Percentiles rank a stretch among this genome's conserved stretches.
Evolutionary conservation across 2,113 vertebrate genomes (phyloP).

Genomic region (Sphyrna mokarran): DNA sequence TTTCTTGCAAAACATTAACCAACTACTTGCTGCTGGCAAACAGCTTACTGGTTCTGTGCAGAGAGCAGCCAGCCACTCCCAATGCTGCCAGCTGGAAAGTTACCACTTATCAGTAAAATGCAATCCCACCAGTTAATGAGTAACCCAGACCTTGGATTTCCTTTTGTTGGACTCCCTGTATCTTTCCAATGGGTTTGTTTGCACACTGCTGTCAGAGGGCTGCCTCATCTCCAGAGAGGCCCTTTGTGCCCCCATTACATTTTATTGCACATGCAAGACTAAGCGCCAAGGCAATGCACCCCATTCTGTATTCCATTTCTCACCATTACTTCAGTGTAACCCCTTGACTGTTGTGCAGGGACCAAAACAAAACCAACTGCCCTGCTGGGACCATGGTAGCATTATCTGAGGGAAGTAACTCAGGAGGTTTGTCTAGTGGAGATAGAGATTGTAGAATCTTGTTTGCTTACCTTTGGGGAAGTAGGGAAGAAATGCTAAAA

Average conservation of each 20-base stretch:
- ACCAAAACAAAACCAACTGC: neutral
- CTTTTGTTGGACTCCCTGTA: slow-evolving; percentile 24
- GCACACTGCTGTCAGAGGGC: neutral
- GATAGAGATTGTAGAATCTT: neutral
- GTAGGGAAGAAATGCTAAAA: neutral
- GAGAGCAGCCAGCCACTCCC: neutral
- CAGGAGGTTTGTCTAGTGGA: neutral
- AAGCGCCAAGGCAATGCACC: neutral
- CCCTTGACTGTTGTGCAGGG: neutral
- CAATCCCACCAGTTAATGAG: slow-evolving; percentile 24
- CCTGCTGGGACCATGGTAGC: neutral
- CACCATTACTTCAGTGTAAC: neutral
- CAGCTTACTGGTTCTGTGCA: slow-evolving; percentile 3
- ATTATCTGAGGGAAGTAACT: neutral
- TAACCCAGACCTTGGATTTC: slow-evolving; percentile 20
- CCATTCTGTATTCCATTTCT: neutral
- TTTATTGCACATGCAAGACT: neutral
- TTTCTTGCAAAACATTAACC: slow-evolving; percentile 34
- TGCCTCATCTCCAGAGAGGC: neutral
- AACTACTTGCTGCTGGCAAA: slow-evolving; percentile 31
- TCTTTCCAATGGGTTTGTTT: slow-evolving; percentile 27
- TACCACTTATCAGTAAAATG: slow-evolving; percentile 36
- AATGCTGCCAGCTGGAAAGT: neutral
- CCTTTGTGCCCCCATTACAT: neutral
- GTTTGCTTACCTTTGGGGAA: neutral